Evolutionary conservation across 2,797 vertebrate genomes (phyloP).

Genomic region (Clamator glandarius): DNA sequence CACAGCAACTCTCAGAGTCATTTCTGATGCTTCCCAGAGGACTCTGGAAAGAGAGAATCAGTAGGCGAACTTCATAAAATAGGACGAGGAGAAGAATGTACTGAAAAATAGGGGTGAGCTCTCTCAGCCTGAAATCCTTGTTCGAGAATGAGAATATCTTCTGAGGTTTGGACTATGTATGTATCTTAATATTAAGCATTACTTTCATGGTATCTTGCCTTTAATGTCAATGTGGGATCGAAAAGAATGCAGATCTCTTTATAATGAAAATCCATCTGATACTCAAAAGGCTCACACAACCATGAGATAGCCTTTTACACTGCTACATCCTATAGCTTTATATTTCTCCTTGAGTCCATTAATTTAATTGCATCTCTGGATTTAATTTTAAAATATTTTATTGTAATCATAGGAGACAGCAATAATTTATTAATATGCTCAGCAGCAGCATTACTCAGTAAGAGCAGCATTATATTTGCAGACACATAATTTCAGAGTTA

Average conservation of each 20-base stretch:
- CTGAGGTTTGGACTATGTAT: not conserved
- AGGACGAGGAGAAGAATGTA: not conserved
- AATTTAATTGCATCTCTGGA: constrained; percentile 51
- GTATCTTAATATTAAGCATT: not conserved
- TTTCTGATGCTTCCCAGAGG: not conserved
- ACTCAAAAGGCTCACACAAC: constrained; percentile 5
- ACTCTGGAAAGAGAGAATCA: not conserved
- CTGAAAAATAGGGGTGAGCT: not conserved
- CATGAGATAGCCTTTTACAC: constrained; percentile 22
- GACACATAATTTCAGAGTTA: constrained; percentile 44
- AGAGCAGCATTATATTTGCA: constrained; percentile 29
- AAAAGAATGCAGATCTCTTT: constrained; percentile 10
- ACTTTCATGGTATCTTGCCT: constrained; percentile 10
- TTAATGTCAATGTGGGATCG: constrained; percentile 15
- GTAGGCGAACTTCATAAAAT: not conserved
- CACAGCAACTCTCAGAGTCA: not conserved
- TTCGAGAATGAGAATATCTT: not conserved
- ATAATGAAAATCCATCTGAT: constrained; percentile 42
- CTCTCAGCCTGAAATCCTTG: not conserved
- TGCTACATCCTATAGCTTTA: constrained; percentile 31
- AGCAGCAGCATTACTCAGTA: not conserved
- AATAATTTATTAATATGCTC: constrained; percentile 51
- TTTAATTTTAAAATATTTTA: constrained; percentile 59
- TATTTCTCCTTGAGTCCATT: constrained; percentile 44
- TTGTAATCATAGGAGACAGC: constrained; percentile 27